These are phyloP conservation scores for Palloptera scutellata DNA, from an alignment of 2,888 invertebrate species.

Conservation along the genomic window DNA sequence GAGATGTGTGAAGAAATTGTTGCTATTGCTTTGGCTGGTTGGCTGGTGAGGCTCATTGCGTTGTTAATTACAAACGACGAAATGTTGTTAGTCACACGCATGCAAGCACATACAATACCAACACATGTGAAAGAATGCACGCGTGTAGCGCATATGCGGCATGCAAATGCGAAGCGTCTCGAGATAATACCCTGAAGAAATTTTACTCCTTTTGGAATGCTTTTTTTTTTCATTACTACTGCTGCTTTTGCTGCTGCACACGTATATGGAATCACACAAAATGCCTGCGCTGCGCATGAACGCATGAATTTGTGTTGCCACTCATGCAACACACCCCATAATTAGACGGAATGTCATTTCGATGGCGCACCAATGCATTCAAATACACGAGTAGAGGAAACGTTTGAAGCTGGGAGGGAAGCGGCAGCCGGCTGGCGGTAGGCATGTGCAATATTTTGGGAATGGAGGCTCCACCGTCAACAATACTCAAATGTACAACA, in stretches of 20 bases:
- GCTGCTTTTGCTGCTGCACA: slow-evolving; percentile 9
- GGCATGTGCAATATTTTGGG: no score
- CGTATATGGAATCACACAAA: slow-evolving; percentile 22
- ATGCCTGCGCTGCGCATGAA: slow-evolving; percentile 32
- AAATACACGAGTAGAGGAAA: slow-evolving; percentile 15
- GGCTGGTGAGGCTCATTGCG: slow-evolving; percentile 41
- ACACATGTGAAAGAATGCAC: not conserved
- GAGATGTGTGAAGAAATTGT: slow-evolving; percentile 31
- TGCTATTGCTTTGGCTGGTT: slow-evolving; percentile 10
- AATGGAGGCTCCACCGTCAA: no score
- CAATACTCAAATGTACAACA: no score
- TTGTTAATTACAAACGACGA: slow-evolving; percentile 46
- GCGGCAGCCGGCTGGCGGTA: no score
- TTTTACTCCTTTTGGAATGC: no score
- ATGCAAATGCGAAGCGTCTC: not conserved
- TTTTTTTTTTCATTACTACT: no score
- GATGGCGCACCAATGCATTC: slow-evolving; percentile 27
- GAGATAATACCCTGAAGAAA: no score
- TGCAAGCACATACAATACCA: slow-evolving; percentile 9
- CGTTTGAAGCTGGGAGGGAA: slow-evolving; percentile 8
- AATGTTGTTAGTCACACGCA: slow-evolving; percentile 42
- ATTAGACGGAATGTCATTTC: slow-evolving; percentile 48
- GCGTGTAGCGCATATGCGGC: not conserved
- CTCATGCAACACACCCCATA: slow-evolving; percentile 47
- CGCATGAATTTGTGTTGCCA: slow-evolving; percentile 40